Conservation (phyloP, 2,113 vertebrate genomes). For the Haplochromis vanheusdeni region DNA sequence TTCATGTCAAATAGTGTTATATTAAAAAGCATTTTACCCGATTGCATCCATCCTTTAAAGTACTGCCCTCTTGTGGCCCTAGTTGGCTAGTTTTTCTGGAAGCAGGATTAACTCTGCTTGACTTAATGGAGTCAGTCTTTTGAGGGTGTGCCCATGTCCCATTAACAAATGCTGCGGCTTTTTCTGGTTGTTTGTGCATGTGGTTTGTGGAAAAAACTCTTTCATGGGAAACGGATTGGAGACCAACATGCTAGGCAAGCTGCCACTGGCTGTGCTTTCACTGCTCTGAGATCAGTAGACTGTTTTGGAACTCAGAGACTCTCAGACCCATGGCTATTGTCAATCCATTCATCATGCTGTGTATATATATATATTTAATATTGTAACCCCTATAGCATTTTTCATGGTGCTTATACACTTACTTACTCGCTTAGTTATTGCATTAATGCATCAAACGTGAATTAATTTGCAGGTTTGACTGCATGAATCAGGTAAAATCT, state of each 20-base stretch:
- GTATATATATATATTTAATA: neutral
- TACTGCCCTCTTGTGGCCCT: neutral
- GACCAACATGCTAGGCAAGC: neutral
- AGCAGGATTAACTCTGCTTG: neutral
- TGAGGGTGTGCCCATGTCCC: neutral
- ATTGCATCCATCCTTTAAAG: neutral
- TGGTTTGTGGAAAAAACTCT: neutral
- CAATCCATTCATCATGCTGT: neutral
- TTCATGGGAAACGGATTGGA: neutral
- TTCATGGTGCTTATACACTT: neutral
- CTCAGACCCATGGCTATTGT: neutral
- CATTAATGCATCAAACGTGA: neutral
- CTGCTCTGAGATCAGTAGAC: neutral
- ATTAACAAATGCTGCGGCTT: neutral
- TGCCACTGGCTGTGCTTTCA: neutral
- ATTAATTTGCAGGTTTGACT: neutral
- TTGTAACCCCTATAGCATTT: neutral
- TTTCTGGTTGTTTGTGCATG: neutral
- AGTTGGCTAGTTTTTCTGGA: neutral
- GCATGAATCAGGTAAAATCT: neutral
- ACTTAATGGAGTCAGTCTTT: neutral
- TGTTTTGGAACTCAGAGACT: neutral
- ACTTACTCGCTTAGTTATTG: neutral
- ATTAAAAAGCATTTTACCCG: neutral
- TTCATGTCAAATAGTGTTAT: neutral